These are phyloP conservation scores for Syritta pipiens DNA, from an alignment of 2,888 invertebrate genomes.

Conservation along the genomic window DNA sequence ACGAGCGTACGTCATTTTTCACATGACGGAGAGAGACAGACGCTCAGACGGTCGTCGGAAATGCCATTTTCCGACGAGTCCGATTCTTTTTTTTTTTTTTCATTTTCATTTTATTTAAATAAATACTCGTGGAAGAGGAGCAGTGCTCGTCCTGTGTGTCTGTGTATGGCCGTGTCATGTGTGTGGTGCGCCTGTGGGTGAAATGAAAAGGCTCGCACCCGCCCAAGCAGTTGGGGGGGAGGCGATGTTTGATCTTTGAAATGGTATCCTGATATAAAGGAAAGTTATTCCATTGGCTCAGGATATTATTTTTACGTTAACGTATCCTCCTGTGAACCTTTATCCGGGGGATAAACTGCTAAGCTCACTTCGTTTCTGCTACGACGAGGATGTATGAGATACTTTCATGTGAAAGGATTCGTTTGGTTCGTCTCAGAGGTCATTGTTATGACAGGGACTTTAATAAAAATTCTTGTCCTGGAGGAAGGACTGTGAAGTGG, in stretches of 20 bases:
- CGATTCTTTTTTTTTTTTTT: too few species aligned
- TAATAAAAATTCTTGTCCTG: background rate
- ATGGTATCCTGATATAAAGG: slow-evolving; percentile 21
- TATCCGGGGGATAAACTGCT: slow-evolving; percentile 32
- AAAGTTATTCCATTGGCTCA: slow-evolving; percentile 29
- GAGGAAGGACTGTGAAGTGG: background rate
- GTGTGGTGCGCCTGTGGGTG: too few species aligned
- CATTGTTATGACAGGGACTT: slow-evolving; percentile 20
- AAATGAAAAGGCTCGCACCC: background rate
- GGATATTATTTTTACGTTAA: slow-evolving; percentile 52
- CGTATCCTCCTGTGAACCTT: slow-evolving; percentile 22
- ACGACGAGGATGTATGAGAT: background rate
- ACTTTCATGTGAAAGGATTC: background rate
- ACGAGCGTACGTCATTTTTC: slow-evolving; percentile 28
- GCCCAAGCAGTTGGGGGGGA: background rate
- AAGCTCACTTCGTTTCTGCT: slow-evolving; percentile 21
- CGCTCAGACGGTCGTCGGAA: background rate
- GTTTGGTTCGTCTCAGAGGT: slow-evolving; percentile 16
- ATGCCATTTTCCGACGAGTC: too few species aligned
- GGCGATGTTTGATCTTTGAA: slow-evolving; percentile 31
- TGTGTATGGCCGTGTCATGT: too few species aligned
- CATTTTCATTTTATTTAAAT: slow-evolving; percentile 20
- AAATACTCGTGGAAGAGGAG: background rate
- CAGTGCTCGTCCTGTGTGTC: too few species aligned
- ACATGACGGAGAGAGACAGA: background rate